A percentile compares a stretch with the other conserved stretches of the same genome.
Conservation (phyloP, 1,140 invertebrate species). For the Bombus sibiricus region DNA sequence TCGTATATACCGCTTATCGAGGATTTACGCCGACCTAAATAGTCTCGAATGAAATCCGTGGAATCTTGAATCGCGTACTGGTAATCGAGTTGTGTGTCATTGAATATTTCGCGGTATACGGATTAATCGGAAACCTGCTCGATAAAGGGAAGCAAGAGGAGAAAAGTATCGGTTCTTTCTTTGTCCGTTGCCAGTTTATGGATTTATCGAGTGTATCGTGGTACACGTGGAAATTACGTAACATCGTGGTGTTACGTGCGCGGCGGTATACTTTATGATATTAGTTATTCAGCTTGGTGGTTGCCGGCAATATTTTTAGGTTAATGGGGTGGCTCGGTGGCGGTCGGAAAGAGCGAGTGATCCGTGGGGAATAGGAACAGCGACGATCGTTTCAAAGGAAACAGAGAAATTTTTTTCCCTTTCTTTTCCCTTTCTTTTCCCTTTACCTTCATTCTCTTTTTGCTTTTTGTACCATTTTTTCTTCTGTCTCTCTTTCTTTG, state of each 20-base stretch:
- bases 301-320: slow-evolving; percentile 23
- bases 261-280: background rate
- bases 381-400: slow-evolving; percentile 6
- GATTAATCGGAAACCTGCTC: background rate
- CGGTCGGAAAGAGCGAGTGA: background rate
- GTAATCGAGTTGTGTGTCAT: background rate
- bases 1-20: background rate
- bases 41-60: background rate
- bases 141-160: background rate
- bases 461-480: background rate
- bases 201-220: slow-evolving; percentile 3
- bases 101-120: no score
- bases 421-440: background rate
- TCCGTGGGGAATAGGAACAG: background rate
- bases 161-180: background rate
- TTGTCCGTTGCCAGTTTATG: background rate
- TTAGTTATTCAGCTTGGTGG: slow-evolving; percentile 1
- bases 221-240: slow-evolving; percentile 1
- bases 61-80: background rate
- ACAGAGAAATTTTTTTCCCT: background rate
- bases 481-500: background rate
- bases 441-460: background rate
- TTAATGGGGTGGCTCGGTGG: slow-evolving; percentile 19
- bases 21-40: background rate
- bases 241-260: background rate